Evolutionary conservation across 1,140 invertebrate genomes (phyloP).

Genomic region (Drosophila pectinifera): DNA sequence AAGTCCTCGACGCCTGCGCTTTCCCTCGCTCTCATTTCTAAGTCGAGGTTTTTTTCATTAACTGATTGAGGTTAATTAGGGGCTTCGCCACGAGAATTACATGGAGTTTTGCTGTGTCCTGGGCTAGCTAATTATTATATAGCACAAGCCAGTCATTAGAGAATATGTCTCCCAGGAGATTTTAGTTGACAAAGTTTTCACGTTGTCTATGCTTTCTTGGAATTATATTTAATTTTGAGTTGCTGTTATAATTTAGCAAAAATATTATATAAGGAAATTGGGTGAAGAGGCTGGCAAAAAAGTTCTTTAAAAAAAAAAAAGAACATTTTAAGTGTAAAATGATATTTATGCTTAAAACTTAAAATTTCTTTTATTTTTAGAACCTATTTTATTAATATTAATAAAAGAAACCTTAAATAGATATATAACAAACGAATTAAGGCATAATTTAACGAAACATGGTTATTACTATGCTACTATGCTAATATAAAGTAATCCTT

Average conservation of each 20-base stretch:
- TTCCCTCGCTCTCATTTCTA: neutral
- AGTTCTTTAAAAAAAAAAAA: too few species aligned
- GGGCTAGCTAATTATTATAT: conserved; percentile 21
- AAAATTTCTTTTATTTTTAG: too few species aligned
- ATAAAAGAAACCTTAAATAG: too few species aligned
- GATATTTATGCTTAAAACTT: too few species aligned
- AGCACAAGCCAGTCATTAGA: conserved; percentile 12
- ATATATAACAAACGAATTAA: too few species aligned
- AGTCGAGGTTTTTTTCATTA: conserved; percentile 3
- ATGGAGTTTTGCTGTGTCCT: conserved; percentile 15
- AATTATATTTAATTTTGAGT: neutral
- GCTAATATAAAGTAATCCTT: too few species aligned
- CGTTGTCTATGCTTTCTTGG: neutral
- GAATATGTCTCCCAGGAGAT: conserved; percentile 24
- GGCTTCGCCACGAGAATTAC: conserved; percentile 1
- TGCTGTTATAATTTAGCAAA: neutral
- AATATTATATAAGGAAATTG: too few species aligned
- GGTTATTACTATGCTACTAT: too few species aligned
- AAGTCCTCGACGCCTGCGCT: conserved; percentile 42
- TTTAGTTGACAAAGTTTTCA: neutral
- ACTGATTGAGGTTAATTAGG: conserved; percentile 8
- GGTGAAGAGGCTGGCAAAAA: too few species aligned
- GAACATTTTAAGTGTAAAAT: too few species aligned
- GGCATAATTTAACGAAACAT: too few species aligned
- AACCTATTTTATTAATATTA: too few species aligned